Evolutionary conservation across 2,888 invertebrate genomes (phyloP).

Genomic region (Cerceris rybyensis): DNA sequence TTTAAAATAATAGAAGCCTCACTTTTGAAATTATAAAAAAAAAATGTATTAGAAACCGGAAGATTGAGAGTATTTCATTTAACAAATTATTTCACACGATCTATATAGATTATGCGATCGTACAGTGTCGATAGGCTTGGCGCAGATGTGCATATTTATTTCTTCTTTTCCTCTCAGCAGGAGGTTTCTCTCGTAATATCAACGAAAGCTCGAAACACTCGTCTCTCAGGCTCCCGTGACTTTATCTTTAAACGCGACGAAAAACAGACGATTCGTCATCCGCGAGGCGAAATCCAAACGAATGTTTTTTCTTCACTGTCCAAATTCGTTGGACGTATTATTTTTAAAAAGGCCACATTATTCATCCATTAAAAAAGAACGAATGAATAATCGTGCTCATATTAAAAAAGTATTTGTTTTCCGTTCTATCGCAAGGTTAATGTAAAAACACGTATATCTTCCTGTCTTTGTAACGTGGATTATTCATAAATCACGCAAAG

Average conservation of each 20-base stretch:
- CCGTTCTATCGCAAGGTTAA: too few species aligned
- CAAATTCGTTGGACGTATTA: constrained; percentile 3
- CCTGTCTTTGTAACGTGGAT: background rate
- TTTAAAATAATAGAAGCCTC: background rate
- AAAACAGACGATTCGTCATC: constrained; percentile 55
- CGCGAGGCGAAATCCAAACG: constrained; percentile 18
- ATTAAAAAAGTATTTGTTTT: background rate
- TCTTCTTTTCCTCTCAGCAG: constrained; percentile 42
- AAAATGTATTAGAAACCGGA: background rate
- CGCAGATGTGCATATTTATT: constrained; percentile 29
- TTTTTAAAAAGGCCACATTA: constrained; percentile 15
- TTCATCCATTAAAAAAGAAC: background rate
- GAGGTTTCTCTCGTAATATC: constrained; percentile 34
- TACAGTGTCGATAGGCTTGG: constrained; percentile 2
- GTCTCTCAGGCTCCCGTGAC: constrained; percentile 30
- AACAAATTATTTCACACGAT: background rate
- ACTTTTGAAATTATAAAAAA: background rate
- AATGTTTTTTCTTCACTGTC: constrained; percentile 16
- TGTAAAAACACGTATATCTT: background rate
- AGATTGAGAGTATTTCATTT: background rate
- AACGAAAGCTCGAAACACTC: constrained; percentile 37
- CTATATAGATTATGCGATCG: background rate
- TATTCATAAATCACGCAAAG: too few species aligned
- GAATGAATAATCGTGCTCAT: background rate
- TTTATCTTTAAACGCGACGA: constrained; percentile 58